Base-by-base conservation (phyloP, 2,113 vertebrate genomes). In the Lethenteron camtschaticum region DNA sequence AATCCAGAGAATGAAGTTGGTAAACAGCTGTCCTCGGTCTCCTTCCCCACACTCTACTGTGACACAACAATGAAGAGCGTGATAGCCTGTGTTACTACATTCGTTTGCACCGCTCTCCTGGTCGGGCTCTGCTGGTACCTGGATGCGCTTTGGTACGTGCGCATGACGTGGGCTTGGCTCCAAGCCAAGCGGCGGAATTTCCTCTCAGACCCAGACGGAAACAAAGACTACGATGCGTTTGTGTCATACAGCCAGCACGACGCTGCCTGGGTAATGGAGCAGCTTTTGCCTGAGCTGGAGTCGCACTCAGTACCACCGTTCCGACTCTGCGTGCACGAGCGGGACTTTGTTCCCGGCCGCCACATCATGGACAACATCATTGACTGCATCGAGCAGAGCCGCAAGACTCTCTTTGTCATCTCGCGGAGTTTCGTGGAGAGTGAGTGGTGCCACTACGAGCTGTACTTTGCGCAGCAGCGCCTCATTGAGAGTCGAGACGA, bases 361-460 rank as follows among this genome's bases (percentile, higher is more conserved):
- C 87, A 85, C 85, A 89, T 91, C 1, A 76, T 85, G 69, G 88
- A 90, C 78, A 89, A 88, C 74, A 88, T 94, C 75, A 85, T 91
- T 0, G 84, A 82, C 69, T 84, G 78, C 71, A 92, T 89, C 0
- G 89, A 95, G 71, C 84, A 78, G 74, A 94, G 88, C 76, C 80
- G 76, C 60, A 82, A 81, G 6, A 86, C 86, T 0, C 73, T 91
- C 57, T 92, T 91, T 60, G 76, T 95, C 75, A 81, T 94, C 3
- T 92, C 89, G 0, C 78, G 86, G 73, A 84, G 86, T 75, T 95
- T 95, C 18, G 84, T 95, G 58, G 80, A 70, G 72, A 94, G 87
- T 0, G 88, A 92, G 72, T 95, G 90, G 90, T 95, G 90, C 77
- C 86, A 83, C n/a, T 94, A 92, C 0, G 90, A 95, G 72, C 80